Conservation (phyloP, 37 sponge, comb jelly and placozoan species). For the Diacarnus erythraeanus region DNA sequence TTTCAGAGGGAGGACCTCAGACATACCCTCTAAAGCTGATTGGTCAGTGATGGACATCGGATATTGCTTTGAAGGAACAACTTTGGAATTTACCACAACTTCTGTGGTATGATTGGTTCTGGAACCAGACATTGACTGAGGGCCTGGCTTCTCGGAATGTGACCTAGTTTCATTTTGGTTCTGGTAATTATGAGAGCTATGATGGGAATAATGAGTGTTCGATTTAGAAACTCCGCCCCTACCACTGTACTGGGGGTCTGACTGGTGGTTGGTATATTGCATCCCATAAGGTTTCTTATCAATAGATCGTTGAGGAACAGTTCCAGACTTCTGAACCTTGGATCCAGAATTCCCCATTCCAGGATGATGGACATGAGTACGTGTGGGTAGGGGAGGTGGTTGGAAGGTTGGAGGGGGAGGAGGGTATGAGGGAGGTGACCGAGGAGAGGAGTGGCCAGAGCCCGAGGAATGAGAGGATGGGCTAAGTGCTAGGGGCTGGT, state of each 20-base stretch:
- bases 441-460: constrained; percentile 39
- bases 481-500: constrained; percentile 2
- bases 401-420: constrained; percentile 40
- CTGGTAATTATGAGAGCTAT: too few species aligned
- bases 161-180: not conserved
- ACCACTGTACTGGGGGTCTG: not conserved
- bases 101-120: not conserved
- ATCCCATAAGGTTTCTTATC: not conserved
- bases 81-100: not conserved
- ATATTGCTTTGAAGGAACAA: not conserved
- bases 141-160: not conserved
- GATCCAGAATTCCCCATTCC: not conserved
- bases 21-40: not conserved
- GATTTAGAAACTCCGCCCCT: not conserved
- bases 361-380: not conserved
- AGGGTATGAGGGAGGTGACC: constrained; percentile 22
- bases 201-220: not conserved
- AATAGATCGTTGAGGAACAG: not conserved
- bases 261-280: not conserved
- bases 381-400: constrained; percentile 26
- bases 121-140: not conserved
- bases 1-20: not conserved
- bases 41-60: not conserved
- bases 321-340: not conserved
- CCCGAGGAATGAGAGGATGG: constrained; percentile 6